A percentile compares a stretch with the other conserved stretches of the same genome.
Conservation (phyloP, 2,113 vertebrate species). For the Micronycteris hirsuta region DNA sequence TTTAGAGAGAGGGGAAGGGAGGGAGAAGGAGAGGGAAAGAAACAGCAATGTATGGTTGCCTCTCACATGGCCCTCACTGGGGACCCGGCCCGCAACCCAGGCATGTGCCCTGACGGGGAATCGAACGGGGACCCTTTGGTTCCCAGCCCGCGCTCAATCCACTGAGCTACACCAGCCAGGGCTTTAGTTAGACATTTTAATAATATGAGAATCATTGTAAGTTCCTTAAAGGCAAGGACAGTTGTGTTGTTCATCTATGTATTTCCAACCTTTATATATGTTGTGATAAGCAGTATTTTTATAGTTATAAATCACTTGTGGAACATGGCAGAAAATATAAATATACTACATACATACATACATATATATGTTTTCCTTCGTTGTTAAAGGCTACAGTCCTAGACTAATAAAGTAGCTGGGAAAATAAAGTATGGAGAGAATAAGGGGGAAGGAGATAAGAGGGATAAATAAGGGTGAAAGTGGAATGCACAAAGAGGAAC, state of each 20-base stretch:
- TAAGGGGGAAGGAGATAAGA: neutral
- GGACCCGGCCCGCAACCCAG: no score
- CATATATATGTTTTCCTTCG: neutral
- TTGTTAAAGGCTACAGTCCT: neutral
- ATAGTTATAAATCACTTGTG: neutral
- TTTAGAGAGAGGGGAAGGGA: no score
- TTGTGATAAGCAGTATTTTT: neutral
- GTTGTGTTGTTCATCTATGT: neutral
- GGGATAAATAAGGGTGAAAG: neutral
- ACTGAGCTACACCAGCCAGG: no score
- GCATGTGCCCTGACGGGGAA: no score
- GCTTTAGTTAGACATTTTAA: slow-evolving; percentile 15
- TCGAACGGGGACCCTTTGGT: no score
- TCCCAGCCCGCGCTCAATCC: no score
- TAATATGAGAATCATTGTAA: neutral
- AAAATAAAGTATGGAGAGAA: slow-evolving; percentile 5
- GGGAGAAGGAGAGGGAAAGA: no score
- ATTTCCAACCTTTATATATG: neutral
- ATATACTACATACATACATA: no score
- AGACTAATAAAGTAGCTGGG: neutral
- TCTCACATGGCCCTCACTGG: no score
- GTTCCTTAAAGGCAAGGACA: neutral
- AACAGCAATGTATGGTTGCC: no score
- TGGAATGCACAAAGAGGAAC: neutral
- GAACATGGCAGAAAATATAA: neutral